Evolutionary conservation across 2,888 invertebrate species (phyloP).

Genomic region (Nymphalis c-album): DNA sequence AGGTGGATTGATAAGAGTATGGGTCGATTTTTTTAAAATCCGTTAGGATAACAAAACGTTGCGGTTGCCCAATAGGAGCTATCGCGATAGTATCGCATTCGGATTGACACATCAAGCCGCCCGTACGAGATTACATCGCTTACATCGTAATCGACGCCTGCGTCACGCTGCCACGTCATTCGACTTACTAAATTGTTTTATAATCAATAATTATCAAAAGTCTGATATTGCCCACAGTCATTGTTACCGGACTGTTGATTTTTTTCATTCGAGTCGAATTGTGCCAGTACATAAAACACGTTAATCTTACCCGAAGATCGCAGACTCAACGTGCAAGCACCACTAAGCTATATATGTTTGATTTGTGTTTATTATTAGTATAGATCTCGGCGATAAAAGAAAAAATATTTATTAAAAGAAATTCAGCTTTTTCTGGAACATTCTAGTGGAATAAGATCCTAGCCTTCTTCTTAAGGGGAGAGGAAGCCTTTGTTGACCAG

Average conservation of each 20-base stretch:
- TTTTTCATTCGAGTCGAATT: background rate
- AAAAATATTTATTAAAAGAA: too few species aligned
- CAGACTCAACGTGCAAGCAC: background rate
- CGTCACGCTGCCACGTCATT: conserved; percentile 55
- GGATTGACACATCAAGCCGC: conserved; percentile 79
- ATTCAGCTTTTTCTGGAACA: too few species aligned
- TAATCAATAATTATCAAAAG: conserved; percentile 17
- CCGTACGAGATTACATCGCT: conserved; percentile 67
- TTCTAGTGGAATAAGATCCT: too few species aligned
- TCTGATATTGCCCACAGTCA: background rate
- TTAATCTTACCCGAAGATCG: too few species aligned
- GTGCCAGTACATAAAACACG: too few species aligned
- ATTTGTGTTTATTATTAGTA: too few species aligned
- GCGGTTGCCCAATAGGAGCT: conserved; percentile 77
- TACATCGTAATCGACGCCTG: conserved; percentile 63
- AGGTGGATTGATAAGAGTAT: conserved; percentile 33
- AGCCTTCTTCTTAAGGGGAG: too few species aligned
- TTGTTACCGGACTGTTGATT: background rate
- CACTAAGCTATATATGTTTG: too few species aligned
- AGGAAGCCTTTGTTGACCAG: too few species aligned
- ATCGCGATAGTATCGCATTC: conserved; percentile 58
- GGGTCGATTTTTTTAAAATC: conserved; percentile 67
- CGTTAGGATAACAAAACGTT: conserved; percentile 76
- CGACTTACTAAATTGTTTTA: conserved; percentile 22
- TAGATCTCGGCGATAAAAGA: too few species aligned